Base-by-base conservation (phyloP, 2,888 invertebrate genomes). In the Caenorhabditis macrosperma region DNA sequence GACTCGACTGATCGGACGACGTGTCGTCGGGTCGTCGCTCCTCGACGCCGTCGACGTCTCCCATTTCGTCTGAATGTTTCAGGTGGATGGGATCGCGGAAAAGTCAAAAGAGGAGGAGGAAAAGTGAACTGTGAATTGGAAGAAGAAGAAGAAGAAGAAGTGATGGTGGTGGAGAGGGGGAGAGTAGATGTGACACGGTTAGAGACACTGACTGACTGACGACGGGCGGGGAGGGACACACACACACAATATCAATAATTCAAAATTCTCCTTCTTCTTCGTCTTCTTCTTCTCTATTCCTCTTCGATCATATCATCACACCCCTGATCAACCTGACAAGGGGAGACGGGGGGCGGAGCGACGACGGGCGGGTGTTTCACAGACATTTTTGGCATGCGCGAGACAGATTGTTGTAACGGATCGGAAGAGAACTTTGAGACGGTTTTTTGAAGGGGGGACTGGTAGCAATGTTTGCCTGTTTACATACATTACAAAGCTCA, bases 161-260 rank as follows among this genome's bases (percentile, higher is more conserved):
- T n/a, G n/a, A n/a, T n/a, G n/a, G n/a, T n/a, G n/a, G n/a, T n/a
- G n/a, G n/a, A n/a, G n/a, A 28, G 30, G 30, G 17, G 30, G 30
- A n/a, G 54, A 28, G 5, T 30, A 17, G 22, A 30, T 1, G 6
- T 6, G 26, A 50, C 15, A 26, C 30, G 28, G 52, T 54, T 20
- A 30, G 28, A 50, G 28, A 30, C 30, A 44, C n/a, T n/a, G 52
- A 54, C 28, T 46, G 26, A 50, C 3, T n/a, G 26, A 50, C 50
- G 46, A 50, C 44, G 26, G 50, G 26, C 22, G 50, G 50, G 26
- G 17, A 9, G 26, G 26, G 24, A 50, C 24, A n/a, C 33, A 50
- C 30, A 22, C 41, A 68, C 59, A 74, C 74, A 64, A 74, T 74
- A 74, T 74, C 74, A 74, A 74, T 74, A 74, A 74, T 74, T 74